Percentiles rank a stretch among this genome's conserved stretches.
phyloP scores from a whole-genome alignment of 2,113 vertebrate genomes.

The Melanerpes aurifrons region DNA sequence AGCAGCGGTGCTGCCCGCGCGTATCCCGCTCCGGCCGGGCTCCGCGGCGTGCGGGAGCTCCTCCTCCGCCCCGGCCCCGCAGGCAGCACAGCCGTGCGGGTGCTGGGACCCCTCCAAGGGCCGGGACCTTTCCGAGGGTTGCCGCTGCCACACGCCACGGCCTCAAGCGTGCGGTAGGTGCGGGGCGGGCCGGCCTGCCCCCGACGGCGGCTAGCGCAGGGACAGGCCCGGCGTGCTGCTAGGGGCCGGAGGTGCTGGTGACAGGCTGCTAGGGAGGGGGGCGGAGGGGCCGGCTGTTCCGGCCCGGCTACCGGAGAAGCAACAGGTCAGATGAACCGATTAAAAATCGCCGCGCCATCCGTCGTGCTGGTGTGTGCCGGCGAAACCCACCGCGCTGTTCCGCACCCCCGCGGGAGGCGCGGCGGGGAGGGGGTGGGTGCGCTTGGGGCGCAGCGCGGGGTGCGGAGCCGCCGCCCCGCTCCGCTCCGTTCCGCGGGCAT shows the following conservation, averaged over 20 bases:
- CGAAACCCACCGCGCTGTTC: not conserved
- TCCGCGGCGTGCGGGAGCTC: not conserved
- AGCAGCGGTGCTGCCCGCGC: not conserved
- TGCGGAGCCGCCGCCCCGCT: conserved; percentile 24
- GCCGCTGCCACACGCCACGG: not conserved
- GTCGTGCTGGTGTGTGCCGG: not conserved
- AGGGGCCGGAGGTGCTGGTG: not conserved
- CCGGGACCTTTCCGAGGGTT: not conserved
- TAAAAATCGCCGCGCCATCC: not conserved
- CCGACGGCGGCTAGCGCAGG: not conserved
- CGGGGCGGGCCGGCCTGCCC: not conserved
- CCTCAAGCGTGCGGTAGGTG: conserved; percentile 17
- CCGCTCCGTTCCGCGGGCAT: conserved; percentile 32
- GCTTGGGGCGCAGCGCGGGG: not conserved
- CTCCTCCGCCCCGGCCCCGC: not conserved
- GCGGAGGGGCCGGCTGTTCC: not conserved
- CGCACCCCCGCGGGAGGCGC: not conserved
- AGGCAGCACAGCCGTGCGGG: not conserved
- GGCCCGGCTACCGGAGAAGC: not conserved
- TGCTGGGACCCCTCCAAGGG: not conserved
- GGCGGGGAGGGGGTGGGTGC: not conserved
- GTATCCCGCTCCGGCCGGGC: not conserved
- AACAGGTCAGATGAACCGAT: not conserved
- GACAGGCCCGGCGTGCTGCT: not conserved
- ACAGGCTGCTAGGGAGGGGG: not conserved